Percentiles rank a stretch among this genome's conserved stretches.
These are phyloP conservation scores for Ahaetulla prasina DNA, from an alignment of 2,113 vertebrate genomes.

Conservation along the genomic window DNA sequence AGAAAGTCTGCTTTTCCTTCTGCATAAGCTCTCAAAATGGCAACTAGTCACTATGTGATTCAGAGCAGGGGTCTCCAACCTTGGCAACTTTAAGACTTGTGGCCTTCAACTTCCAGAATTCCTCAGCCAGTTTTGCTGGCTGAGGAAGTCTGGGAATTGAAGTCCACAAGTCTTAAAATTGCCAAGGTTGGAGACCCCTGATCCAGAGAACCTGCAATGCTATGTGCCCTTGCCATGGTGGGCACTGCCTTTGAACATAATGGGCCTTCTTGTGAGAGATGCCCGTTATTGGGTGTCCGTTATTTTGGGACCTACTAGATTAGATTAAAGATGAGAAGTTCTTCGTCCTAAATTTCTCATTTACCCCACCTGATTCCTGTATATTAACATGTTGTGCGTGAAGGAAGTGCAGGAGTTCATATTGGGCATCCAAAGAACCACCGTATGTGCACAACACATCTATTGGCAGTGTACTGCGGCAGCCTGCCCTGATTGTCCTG, in stretches of 20 bases:
- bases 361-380: background rate
- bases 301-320: background rate
- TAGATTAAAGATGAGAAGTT: background rate
- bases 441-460: background rate
- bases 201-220: background rate
- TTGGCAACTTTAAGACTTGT: too few species aligned
- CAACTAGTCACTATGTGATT: too few species aligned
- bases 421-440: background rate
- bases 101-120: too few species aligned
- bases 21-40: too few species aligned
- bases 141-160: too few species aligned
- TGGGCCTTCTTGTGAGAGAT: background rate
- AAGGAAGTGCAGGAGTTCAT: background rate
- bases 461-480: background rate
- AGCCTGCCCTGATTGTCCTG: background rate
- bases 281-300: background rate
- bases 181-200: too few species aligned
- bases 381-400: accelerated
- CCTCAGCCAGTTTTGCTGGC: too few species aligned
- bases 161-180: too few species aligned
- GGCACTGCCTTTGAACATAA: background rate
- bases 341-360: background rate
- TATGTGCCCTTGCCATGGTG: background rate
- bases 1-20: too few species aligned
- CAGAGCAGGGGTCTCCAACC: too few species aligned